These are phyloP conservation scores for Scrobipalpa costella DNA, from an alignment of 2,888 invertebrate genomes.

Conservation along the genomic window DNA sequence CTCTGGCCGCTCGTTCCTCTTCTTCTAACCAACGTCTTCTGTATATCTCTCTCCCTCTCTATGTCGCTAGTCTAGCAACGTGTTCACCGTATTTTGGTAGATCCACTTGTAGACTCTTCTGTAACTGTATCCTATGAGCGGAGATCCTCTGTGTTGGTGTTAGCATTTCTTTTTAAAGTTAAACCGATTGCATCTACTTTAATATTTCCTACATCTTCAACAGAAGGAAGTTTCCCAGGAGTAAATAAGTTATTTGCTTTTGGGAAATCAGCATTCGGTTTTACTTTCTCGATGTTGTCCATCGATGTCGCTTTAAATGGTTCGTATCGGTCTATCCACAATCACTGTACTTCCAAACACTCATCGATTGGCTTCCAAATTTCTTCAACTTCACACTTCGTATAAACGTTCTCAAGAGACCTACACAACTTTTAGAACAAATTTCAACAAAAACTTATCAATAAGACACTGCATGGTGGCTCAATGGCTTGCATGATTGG, in stretches of 20 bases:
- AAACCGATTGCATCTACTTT: conserved; percentile 51
- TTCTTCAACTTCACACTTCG: conserved; percentile 57
- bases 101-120: conserved; percentile 77
- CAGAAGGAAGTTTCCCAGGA: not conserved
- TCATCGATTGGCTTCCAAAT: conserved; percentile 59
- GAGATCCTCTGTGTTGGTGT: conserved; percentile 73
- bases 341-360: conserved; percentile 67
- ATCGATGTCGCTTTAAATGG: conserved; percentile 80
- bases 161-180: conserved; percentile 64
- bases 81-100: conserved; percentile 72
- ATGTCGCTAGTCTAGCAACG: conserved; percentile 72
- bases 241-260: conserved; percentile 1
- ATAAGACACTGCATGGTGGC: conserved; percentile 72
- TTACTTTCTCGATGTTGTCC: conserved; percentile 75
- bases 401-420: conserved; percentile 55
- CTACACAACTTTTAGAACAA: conserved; percentile 48
- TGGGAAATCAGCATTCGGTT: conserved; percentile 50
- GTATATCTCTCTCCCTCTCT: conserved; percentile 67
- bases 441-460: conserved; percentile 52
- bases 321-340: conserved; percentile 74
- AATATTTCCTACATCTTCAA: not conserved
- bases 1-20: conserved; percentile 68
- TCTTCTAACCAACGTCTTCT: conserved; percentile 70
- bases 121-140: conserved; percentile 71
- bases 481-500: conserved; percentile 71